Evolutionary conservation across 2,888 invertebrate genomes (phyloP).

Genomic region (Leptura quadrifasciata): DNA sequence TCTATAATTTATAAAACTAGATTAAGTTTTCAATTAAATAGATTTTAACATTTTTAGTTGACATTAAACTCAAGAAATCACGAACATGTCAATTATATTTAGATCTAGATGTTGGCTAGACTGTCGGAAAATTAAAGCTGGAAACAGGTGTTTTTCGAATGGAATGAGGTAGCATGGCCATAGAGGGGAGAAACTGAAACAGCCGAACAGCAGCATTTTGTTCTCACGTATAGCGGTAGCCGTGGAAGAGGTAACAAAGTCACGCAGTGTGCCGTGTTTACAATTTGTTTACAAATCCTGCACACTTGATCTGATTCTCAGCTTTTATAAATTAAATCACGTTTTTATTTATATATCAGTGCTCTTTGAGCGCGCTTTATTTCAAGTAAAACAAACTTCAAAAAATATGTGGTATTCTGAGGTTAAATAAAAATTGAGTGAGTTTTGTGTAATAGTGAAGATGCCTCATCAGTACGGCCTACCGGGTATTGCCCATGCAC

Average conservation of each 20-base stretch:
- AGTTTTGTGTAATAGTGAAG: slow-evolving; percentile 67
- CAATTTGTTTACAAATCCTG: slow-evolving; percentile 52
- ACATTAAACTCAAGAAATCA: background rate
- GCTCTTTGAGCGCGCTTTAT: slow-evolving; percentile 4
- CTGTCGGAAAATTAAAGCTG: slow-evolving; percentile 82
- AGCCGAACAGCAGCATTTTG: slow-evolving; percentile 68
- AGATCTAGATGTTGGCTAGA: slow-evolving; percentile 73
- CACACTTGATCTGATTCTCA: slow-evolving; percentile 7
- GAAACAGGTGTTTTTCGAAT: slow-evolving; percentile 88
- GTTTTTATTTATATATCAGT: slow-evolving; percentile 8
- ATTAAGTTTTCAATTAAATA: background rate
- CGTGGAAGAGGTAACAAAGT: slow-evolving; percentile 54
- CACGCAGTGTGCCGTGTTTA: slow-evolving; percentile 51
- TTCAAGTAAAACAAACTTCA: slow-evolving; percentile 17
- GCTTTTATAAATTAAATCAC: slow-evolving; percentile 1
- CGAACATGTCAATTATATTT: slow-evolving; percentile 3
- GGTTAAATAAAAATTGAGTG: slow-evolving; percentile 38
- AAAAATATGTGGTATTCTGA: slow-evolving; percentile 23
- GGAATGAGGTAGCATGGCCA: slow-evolving; percentile 77
- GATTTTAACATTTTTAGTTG: background rate
- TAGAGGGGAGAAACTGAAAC: slow-evolving; percentile 62
- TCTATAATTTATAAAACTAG: background rate
- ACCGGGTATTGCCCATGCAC: slow-evolving; percentile 83
- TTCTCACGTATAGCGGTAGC: slow-evolving; percentile 72
- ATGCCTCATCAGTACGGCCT: slow-evolving; percentile 90